Percentiles rank a stretch among this genome's conserved stretches.
phyloP scores from a whole-genome alignment of 2,797 vertebrate genomes.

The Coranthus polyacanthus region DNA sequence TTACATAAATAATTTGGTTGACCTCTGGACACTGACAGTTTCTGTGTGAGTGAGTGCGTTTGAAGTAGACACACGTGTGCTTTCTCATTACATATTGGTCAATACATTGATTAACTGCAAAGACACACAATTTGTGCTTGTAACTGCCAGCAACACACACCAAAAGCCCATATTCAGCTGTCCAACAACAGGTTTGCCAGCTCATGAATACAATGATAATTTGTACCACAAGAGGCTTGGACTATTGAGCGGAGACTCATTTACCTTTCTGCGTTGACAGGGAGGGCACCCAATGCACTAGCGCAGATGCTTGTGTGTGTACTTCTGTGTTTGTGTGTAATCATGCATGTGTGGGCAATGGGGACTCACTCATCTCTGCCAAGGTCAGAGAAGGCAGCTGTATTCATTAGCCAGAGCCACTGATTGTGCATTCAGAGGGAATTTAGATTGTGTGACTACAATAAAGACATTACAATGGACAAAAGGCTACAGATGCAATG shows the following conservation, averaged over 20 bases:
- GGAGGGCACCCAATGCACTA: slow-evolving; percentile 38
- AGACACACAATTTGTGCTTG: slow-evolving; percentile 55
- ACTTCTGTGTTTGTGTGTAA: slow-evolving; percentile 44
- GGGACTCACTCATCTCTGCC: slow-evolving; percentile 66
- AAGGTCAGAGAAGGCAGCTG: slow-evolving; percentile 76
- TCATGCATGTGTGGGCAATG: slow-evolving; percentile 50
- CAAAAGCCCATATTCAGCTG: slow-evolving; percentile 34
- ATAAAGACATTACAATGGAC: slow-evolving; percentile 47
- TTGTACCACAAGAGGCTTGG: slow-evolving; percentile 62
- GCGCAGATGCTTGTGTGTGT: slow-evolving; percentile 37
- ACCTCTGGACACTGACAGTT: slow-evolving; percentile 56
- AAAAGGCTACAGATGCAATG: slow-evolving; percentile 45
- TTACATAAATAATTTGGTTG: slow-evolving; percentile 61
- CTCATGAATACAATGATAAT: slow-evolving; percentile 76
- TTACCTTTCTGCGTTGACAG: slow-evolving; percentile 64
- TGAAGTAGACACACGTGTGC: slow-evolving; percentile 16
- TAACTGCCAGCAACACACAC: slow-evolving; percentile 53
- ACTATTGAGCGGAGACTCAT: slow-evolving; percentile 68
- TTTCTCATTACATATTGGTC: slow-evolving; percentile 61
- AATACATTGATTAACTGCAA: slow-evolving; percentile 66
- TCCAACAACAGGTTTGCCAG: slow-evolving; percentile 53
- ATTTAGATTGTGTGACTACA: slow-evolving; percentile 63
- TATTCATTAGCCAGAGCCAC: slow-evolving; percentile 65
- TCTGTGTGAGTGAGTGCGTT: slow-evolving; percentile 24
- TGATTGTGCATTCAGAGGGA: slow-evolving; percentile 69